Percentiles rank a stretch among this genome's conserved stretches.
Evolutionary conservation across 2,797 vertebrate species (phyloP).

Genomic region (Acrocephalus scirpaceus): DNA sequence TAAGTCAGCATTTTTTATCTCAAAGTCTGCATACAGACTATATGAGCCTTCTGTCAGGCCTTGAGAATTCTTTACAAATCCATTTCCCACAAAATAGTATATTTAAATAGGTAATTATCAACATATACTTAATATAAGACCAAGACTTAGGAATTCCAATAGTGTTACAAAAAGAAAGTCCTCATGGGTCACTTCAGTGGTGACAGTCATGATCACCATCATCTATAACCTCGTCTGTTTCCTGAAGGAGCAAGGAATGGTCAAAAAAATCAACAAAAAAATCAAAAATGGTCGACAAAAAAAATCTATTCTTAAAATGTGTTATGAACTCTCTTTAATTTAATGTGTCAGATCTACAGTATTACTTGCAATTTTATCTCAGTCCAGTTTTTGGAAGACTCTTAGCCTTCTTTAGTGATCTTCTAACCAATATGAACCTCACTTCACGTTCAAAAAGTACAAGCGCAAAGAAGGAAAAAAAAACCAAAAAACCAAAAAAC

Average conservation of each 20-base stretch:
- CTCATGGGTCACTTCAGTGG: slow-evolving; percentile 63
- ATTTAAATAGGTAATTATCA: not conserved
- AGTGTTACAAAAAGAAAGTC: not conserved
- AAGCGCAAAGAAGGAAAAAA: slow-evolving; percentile 59
- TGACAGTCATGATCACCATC: slow-evolving; percentile 62
- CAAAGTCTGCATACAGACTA: not conserved
- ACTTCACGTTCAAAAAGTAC: slow-evolving; percentile 74
- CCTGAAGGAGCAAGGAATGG: slow-evolving; percentile 66
- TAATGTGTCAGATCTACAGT: slow-evolving; percentile 68
- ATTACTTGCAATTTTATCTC: slow-evolving; percentile 69
- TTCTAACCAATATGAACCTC: slow-evolving; percentile 78
- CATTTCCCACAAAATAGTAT: not conserved
- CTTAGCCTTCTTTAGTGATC: slow-evolving; percentile 78
- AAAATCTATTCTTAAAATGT: slow-evolving; percentile 61
- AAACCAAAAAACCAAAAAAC: slow-evolving; percentile 13
- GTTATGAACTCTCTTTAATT: slow-evolving; percentile 67
- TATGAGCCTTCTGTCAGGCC: not conserved
- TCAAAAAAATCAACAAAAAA: too few species aligned
- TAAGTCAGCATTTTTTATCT: not conserved
- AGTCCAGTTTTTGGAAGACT: slow-evolving; percentile 71
- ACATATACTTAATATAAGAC: not conserved
- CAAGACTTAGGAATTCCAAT: not conserved
- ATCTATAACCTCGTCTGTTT: slow-evolving; percentile 64
- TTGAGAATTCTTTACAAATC: not conserved
- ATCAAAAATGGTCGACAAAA: slow-evolving; percentile 63